phyloP scores from a whole-genome alignment of 2,888 invertebrate species.

The Protophormia terraenovae region DNA sequence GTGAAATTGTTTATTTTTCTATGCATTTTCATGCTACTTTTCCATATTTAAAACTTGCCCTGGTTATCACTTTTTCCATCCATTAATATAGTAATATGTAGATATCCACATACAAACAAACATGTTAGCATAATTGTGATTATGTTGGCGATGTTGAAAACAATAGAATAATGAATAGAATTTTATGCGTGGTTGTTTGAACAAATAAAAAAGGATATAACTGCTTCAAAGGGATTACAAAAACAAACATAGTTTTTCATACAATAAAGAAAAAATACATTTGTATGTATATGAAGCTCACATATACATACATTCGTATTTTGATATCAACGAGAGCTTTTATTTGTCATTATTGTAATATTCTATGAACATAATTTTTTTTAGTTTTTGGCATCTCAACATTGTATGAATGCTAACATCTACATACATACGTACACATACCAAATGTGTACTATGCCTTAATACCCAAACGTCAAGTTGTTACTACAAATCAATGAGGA shows the following conservation, averaged over 20 bases:
- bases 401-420: neutral
- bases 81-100: no score
- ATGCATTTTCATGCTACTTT: no score
- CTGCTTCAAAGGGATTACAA: neutral
- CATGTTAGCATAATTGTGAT: no score
- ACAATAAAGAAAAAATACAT: neutral
- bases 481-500: constrained; percentile 43
- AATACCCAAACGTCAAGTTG: constrained; percentile 35
- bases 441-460: no score
- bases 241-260: neutral
- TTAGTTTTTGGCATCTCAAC: neutral
- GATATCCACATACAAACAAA: no score
- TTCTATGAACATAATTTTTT: constrained; percentile 6
- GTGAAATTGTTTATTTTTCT: no score
- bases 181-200: neutral
- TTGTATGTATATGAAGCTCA: neutral
- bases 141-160: neutral
- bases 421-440: no score
- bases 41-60: no score
- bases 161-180: neutral
- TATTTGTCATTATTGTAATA: neutral
- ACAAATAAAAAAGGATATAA: neutral
- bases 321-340: constrained; percentile 15
- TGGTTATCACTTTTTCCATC: no score
- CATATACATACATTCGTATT: neutral